Percentiles rank a stretch among this genome's conserved stretches.
phyloP scores from a whole-genome alignment of 2,113 vertebrate genomes.

The Labeo rohita region DNA sequence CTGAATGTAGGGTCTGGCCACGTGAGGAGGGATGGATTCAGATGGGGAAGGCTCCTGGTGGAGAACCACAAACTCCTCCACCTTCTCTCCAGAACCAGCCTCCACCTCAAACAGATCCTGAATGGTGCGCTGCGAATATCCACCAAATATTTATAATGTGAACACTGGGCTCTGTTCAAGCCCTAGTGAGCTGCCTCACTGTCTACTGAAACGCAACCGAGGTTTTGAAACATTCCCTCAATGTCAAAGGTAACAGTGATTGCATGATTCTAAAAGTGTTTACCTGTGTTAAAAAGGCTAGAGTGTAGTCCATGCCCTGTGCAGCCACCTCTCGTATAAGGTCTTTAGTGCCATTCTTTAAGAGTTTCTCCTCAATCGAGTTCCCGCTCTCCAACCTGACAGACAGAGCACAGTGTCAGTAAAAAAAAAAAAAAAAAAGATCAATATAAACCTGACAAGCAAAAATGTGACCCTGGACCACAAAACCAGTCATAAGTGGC shows the following conservation, averaged over 20 bases:
- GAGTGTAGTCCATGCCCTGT: constrained; percentile 90
- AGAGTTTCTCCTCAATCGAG: constrained; percentile 91
- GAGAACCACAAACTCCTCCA: constrained; percentile 92
- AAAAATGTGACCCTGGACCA: too few relatives aligned
- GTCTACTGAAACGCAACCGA: background rate
- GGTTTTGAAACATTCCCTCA: background rate
- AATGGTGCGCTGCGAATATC: constrained; percentile 83
- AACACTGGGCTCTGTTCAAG: background rate
- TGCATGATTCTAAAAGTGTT: background rate
- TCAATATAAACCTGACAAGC: background rate
- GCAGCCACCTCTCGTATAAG: constrained; percentile 93
- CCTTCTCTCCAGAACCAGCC: constrained; percentile 86
- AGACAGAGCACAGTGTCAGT: constrained; percentile 17
- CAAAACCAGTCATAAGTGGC: too few relatives aligned
- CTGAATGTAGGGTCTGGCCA: constrained; percentile 91
- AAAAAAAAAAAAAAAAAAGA: background rate
- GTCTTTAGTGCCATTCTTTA: constrained; percentile 93
- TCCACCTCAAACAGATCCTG: constrained; percentile 94
- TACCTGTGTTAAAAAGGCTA: constrained; percentile 93
- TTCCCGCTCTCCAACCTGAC: constrained; percentile 89
- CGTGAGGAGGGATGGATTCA: constrained; percentile 88
- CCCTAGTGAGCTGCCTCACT: background rate
- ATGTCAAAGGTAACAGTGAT: background rate
- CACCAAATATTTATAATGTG: background rate
- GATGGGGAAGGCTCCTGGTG: constrained; percentile 89